Evolutionary conservation across 2,888 invertebrate species (phyloP).

Genomic region (Anagyrus pseudococci): DNA sequence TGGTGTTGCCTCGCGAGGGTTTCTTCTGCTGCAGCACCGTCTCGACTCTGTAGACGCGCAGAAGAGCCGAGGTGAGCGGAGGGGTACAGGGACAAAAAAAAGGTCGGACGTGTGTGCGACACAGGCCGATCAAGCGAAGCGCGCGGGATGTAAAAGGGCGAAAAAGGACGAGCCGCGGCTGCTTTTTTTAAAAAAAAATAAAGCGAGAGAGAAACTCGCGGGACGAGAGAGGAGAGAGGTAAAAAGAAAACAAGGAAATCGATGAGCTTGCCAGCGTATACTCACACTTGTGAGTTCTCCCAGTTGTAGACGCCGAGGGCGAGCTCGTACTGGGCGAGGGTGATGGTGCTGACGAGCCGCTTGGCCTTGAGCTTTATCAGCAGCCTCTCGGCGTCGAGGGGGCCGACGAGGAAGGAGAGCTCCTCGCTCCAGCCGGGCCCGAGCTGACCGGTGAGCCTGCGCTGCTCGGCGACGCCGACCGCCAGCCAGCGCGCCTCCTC

Average conservation of each 20-base stretch:
- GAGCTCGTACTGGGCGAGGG: conserved; percentile 62
- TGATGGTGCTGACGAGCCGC: conserved; percentile 63
- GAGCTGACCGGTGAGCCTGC: conserved; percentile 59
- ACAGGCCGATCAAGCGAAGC: not conserved
- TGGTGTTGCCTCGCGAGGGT: conserved; percentile 51
- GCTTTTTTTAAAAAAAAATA: too few species aligned
- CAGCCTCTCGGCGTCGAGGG: conserved; percentile 61
- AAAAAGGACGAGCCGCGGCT: too few species aligned
- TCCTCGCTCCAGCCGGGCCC: conserved; percentile 62
- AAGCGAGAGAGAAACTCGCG: too few species aligned
- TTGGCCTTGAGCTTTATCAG: conserved; percentile 64
- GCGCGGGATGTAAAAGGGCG: not conserved
- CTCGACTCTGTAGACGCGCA: conserved; percentile 54
- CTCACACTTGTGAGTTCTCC: conserved; percentile 60
- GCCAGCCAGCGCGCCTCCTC: conserved; percentile 63
- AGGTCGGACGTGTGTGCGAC: too few species aligned
- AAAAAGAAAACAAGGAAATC: not conserved
- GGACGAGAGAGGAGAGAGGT: not conserved
- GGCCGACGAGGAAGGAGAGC: conserved; percentile 63
- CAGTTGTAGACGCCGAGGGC: conserved; percentile 62
- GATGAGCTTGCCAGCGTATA: conserved; percentile 18
- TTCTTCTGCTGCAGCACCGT: conserved; percentile 60
- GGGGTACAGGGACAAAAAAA: too few species aligned
- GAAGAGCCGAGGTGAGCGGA: too few species aligned
- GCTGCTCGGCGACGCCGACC: conserved; percentile 61